Evolutionary conservation across 2,888 invertebrate species (phyloP), one percentile per base, ranked within the genome.

Genomic region (Lysandra coridon): DNA sequence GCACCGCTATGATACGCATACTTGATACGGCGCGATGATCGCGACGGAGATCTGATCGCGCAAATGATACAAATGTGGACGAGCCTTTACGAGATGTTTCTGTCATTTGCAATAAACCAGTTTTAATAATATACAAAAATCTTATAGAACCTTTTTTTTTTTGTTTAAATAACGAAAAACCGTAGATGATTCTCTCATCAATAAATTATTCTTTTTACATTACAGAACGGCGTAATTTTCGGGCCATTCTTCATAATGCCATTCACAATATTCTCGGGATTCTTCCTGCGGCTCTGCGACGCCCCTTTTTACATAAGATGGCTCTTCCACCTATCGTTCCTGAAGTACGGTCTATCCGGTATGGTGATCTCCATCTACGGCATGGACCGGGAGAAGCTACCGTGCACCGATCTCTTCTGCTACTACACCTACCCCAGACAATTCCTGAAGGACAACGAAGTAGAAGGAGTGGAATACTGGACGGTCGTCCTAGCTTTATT

Each of bases 231-330:
- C 17, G 97, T 98, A 5, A 96, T 98, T 85, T 96, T 99, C 87
- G 99, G 99, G 5, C 98, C 99, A 10, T 96, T 99, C 83, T 96
- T 97, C 85, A 96, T 98, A 82, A 96, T 98, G 89, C 99, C 99
- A 0, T 98, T 98, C 87, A 95, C 98, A 40, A 95, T 98, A 84
- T 99, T 99, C 93, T 98, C 98, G 79, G 99, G 99, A 6, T 99
- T 98, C 92, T 99, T 99, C 88, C 96, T 99, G 1, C 97, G 97
- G 85, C 95, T 97, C 84, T 96, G 95, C 84, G 98, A 98, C 84
- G 97, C 98, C 1, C 98, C 98, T 10, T 90, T 91, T 0, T 96
- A 96, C 85, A 92, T 98, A 82, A 96, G 96, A 75, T 99, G 98
- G 98, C 85, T 99, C 53, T 98, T 98, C 85, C 97, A 98, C 87